Conservation (phyloP, 2,888 invertebrate genomes). For the Hemicrepidius hirtus region DNA sequence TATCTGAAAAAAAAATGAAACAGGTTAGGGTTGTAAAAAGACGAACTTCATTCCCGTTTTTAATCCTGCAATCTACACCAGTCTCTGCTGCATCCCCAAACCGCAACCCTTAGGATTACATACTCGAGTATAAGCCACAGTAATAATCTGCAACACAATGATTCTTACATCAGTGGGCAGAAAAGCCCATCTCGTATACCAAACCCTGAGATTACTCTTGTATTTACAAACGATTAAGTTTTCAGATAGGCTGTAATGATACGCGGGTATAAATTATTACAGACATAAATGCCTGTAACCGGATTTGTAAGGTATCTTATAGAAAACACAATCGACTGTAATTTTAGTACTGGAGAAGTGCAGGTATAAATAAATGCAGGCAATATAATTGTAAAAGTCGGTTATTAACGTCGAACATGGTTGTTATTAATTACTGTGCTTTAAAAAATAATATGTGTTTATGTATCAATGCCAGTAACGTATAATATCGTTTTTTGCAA, state of each 20-base stretch:
- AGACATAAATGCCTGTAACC: conserved; percentile 24
- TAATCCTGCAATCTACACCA: conserved; percentile 30
- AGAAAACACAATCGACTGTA: conserved; percentile 14
- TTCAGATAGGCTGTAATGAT: conserved; percentile 49
- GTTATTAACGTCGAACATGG: neutral
- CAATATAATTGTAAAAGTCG: conserved; percentile 7
- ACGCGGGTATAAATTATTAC: conserved; percentile 45
- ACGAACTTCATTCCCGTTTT: neutral
- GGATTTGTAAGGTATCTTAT: conserved; percentile 15
- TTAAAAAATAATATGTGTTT: too few species aligned
- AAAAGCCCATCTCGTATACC: conserved; percentile 34
- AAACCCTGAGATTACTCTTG: conserved; percentile 51
- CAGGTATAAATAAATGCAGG: conserved; percentile 23
- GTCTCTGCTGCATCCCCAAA: conserved; percentile 27
- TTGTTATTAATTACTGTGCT: neutral
- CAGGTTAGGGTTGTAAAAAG: neutral
- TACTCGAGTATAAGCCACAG: conserved; percentile 47
- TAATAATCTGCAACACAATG: conserved; percentile 60
- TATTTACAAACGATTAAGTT: conserved; percentile 56
- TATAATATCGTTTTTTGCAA: too few species aligned
- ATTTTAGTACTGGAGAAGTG: conserved; percentile 9
- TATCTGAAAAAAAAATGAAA: too few species aligned
- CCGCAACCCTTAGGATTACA: conserved; percentile 53
- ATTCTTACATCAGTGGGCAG: conserved; percentile 52
- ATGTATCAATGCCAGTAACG: too few species aligned